Evolutionary conservation across 35 echinoderm and acorn worm genomes (phyloP).

Genomic region (Patiria miniata): DNA sequence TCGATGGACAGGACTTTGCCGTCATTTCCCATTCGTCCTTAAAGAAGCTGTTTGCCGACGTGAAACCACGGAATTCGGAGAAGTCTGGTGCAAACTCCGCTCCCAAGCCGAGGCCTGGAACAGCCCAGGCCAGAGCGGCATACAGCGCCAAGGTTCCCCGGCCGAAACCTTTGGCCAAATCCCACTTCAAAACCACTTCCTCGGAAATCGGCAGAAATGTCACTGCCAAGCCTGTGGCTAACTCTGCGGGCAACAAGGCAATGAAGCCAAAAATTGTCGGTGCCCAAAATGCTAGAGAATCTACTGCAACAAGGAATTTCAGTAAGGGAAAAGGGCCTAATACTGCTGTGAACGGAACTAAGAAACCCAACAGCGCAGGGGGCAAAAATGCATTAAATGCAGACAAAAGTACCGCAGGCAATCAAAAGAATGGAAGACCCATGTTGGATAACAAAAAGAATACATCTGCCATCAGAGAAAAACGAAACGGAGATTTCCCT

Average conservation of each 20-base stretch:
- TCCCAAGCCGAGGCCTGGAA: neutral
- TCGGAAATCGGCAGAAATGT: conserved; percentile 32
- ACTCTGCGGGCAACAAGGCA: too few relatives aligned
- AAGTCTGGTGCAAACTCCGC: neutral
- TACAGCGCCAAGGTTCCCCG: conserved; percentile 3
- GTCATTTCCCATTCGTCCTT: conserved; percentile 1
- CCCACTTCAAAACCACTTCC: conserved; percentile 30
- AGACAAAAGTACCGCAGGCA: neutral
- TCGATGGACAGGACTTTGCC: conserved; percentile 13
- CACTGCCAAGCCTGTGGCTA: too few relatives aligned
- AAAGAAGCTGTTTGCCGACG: neutral
- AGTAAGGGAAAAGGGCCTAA: too few relatives aligned
- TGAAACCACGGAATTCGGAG: neutral
- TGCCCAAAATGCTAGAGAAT: too few relatives aligned
- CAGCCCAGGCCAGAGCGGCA: conserved; percentile 10
- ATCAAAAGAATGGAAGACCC: neutral
- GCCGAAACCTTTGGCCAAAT: neutral
- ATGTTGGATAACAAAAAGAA: neutral
- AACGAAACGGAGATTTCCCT: neutral
- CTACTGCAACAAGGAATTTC: too few relatives aligned
- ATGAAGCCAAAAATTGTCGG: too few relatives aligned
- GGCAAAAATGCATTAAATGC: neutral
- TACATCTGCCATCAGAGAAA: neutral
- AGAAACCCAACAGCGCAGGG: too few relatives aligned
- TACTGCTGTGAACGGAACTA: too few relatives aligned